Conservation (phyloP, 2,797 vertebrate genomes). For the Tapera naevia region DNA sequence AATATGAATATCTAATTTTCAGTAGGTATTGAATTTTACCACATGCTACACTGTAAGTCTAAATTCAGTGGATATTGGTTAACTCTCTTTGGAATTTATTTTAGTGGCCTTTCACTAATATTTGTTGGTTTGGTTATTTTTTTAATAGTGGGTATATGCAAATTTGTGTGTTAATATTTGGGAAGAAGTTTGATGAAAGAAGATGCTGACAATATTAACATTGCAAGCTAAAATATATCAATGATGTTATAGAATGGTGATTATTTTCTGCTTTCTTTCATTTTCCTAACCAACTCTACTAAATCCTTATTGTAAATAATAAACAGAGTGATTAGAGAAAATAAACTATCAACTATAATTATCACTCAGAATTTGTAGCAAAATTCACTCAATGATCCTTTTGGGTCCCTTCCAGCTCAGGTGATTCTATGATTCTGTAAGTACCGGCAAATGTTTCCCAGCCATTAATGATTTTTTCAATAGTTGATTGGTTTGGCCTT, state of each 20-base stretch:
- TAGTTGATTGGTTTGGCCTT: accelerated
- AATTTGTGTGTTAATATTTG: not conserved
- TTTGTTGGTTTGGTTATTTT: not conserved
- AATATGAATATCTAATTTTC: not conserved
- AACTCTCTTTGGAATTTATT: not conserved
- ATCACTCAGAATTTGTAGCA: not conserved
- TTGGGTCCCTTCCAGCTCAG: too few species aligned
- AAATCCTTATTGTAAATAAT: not conserved
- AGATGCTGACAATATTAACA: not conserved
- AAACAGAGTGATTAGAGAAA: not conserved
- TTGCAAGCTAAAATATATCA: not conserved
- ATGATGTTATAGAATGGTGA: accelerated
- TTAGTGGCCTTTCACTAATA: not conserved
- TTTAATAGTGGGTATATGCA: not conserved
- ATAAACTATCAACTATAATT: not conserved
- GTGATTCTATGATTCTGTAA: too few species aligned
- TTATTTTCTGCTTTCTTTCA: not conserved
- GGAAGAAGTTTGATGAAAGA: not conserved
- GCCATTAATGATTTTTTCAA: not conserved
- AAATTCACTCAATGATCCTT: too few species aligned
- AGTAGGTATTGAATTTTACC: not conserved
- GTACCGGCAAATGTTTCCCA: not conserved
- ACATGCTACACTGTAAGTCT: not conserved
- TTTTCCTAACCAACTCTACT: not conserved
- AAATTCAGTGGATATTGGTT: not conserved